Percentiles rank a stretch among this genome's conserved stretches.
Evolutionary conservation across 2,888 invertebrate genomes (phyloP).

Genomic region (Chorisops tibialis): DNA sequence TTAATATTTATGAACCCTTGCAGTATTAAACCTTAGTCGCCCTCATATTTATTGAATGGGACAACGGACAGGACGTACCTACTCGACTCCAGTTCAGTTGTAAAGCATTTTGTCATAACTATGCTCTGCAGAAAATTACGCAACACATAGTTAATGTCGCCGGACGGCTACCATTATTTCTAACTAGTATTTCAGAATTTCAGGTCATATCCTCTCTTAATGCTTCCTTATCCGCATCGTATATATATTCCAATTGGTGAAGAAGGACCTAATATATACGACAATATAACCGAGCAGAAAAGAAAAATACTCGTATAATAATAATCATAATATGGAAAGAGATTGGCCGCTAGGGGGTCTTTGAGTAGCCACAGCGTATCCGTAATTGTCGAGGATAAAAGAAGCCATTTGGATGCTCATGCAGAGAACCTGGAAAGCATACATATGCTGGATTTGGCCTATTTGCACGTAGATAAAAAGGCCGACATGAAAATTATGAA

Average conservation of each 20-base stretch:
- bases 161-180: neutral
- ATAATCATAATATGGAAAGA: too few relatives aligned
- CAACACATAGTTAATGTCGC: neutral
- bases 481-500: conserved; percentile 25
- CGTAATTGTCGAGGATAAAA: conserved; percentile 18
- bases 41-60: conserved; percentile 5
- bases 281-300: too few relatives aligned
- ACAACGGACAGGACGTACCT: neutral
- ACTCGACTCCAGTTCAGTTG: neutral
- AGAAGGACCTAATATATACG: too few relatives aligned
- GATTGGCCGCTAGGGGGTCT: conserved; percentile 4
- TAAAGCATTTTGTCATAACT: conserved; percentile 1
- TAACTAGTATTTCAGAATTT: too few relatives aligned
- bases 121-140: conserved; percentile 13
- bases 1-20: conserved; percentile 29
- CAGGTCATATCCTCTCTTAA: too few relatives aligned
- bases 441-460: conserved; percentile 15
- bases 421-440: conserved; percentile 5
- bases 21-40: conserved; percentile 7
- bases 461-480: conserved; percentile 21
- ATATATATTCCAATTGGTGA: too few relatives aligned
- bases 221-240: too few relatives aligned
- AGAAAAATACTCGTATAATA: too few relatives aligned
- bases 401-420: conserved; percentile 15
- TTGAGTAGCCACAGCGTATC: conserved; percentile 6